A percentile compares a stretch with the other conserved stretches of the same genome.
These are phyloP conservation scores for Rhabdomys pumilio DNA, from an alignment of 2,797 vertebrate genomes.

Conservation along the genomic window DNA sequence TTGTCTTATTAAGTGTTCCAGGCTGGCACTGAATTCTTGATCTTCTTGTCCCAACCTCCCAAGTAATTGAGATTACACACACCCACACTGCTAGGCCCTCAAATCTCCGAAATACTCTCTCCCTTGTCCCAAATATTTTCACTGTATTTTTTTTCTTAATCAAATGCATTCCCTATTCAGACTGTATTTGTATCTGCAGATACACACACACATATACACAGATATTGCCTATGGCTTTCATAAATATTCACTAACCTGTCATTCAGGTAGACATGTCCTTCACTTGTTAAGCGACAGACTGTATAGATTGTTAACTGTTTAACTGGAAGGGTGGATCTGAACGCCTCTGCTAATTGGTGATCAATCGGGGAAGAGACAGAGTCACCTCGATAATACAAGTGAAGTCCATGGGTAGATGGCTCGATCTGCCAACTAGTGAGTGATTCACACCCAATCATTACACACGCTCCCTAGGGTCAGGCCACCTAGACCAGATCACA, in stretches of 20 bases:
- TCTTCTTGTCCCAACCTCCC: too few relatives aligned
- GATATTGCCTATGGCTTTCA: background rate
- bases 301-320: slow-evolving; percentile 43
- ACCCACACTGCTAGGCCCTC: background rate
- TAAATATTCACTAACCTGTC: background rate
- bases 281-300: slow-evolving; percentile 1
- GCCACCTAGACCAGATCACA: slow-evolving; percentile 3
- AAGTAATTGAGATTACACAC: background rate
- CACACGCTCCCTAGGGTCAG: background rate
- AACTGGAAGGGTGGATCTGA: slow-evolving; percentile 52
- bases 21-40: background rate
- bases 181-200: background rate
- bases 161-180: slow-evolving; percentile 14
- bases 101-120: background rate
- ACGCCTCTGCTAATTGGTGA: slow-evolving; percentile 65
- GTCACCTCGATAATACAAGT: slow-evolving; percentile 22
- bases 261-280: background rate
- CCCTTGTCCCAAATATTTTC: background rate
- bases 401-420: slow-evolving; percentile 52
- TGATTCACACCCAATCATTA: background rate
- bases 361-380: slow-evolving; percentile 69
- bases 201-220: background rate
- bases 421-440: slow-evolving; percentile 56
- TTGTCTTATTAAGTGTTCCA: background rate
- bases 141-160: slow-evolving; percentile 6